Percentiles rank a stretch among this genome's conserved stretches.
phyloP scores from a whole-genome alignment of 1,140 invertebrate genomes.

The Drosophila nikananu region DNA sequence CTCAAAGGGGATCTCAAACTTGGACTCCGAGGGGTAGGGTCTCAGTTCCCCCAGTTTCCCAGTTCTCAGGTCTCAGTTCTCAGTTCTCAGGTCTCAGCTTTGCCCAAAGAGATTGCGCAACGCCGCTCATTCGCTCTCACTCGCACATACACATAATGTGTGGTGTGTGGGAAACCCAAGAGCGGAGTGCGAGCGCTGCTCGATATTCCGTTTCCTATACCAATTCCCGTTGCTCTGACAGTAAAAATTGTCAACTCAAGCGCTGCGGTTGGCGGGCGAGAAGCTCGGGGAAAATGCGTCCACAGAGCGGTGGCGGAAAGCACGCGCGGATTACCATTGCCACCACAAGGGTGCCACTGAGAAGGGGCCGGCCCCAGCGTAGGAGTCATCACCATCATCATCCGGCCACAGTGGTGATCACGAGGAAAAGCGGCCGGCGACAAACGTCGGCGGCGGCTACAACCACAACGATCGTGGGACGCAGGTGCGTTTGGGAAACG shows the following conservation, averaged over 20 bases:
- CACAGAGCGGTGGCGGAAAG: conserved; percentile 10
- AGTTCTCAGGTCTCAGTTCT: neutral
- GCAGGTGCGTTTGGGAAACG: conserved; percentile 38
- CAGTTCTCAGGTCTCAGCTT: conserved; percentile 18
- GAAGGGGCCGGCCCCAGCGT: neutral
- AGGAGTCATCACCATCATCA: conserved; percentile 3
- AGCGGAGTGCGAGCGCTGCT: conserved; percentile 23
- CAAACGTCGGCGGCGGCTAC: neutral
- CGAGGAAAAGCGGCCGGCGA: conserved; percentile 24
- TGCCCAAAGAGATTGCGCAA: conserved; percentile 37
- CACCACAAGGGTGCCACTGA: conserved; percentile 7
- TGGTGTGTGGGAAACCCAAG: neutral
- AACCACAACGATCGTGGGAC: conserved; percentile 5
- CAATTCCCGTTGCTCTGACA: conserved; percentile 4
- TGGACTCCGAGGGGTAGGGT: neutral
- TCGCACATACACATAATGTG: neutral
- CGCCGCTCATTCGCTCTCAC: conserved; percentile 27
- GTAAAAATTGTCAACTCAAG: conserved; percentile 55
- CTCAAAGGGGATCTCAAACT: neutral
- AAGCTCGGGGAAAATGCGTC: conserved; percentile 39
- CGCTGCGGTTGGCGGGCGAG: conserved; percentile 30
- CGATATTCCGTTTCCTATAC: conserved; percentile 5
- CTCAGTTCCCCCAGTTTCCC: neutral
- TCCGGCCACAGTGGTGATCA: neutral
- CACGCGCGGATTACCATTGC: conserved; percentile 19